Percentiles rank a stretch among this genome's conserved stretches.
These are phyloP conservation scores for Zaprionus gabonicus DNA, from an alignment of 1,140 invertebrate genomes.

Conservation along the genomic window DNA sequence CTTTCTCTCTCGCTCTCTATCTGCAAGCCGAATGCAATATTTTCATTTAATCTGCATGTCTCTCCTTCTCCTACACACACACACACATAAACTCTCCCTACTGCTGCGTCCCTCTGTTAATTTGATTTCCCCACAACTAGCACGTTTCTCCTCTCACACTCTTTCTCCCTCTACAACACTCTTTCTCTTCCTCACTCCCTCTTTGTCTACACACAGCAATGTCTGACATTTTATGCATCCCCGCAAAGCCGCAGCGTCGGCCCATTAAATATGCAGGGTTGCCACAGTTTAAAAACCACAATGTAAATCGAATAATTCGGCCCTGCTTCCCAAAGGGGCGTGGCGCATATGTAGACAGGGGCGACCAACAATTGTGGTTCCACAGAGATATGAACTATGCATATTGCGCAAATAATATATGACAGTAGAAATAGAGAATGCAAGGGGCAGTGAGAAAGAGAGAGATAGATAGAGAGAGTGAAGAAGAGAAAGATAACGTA, in stretches of 20 bases:
- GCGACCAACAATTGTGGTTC: constrained; percentile 22
- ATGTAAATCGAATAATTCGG: constrained; percentile 36
- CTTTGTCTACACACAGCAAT: neutral
- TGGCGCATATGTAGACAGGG: neutral
- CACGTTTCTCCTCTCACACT: neutral
- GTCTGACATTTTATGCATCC: constrained; percentile 40
- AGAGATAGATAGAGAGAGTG: neutral
- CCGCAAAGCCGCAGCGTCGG: constrained; percentile 25
- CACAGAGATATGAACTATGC: constrained; percentile 9
- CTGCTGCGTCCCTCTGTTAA: constrained; percentile 20
- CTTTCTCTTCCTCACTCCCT: neutral
- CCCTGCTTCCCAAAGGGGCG: constrained; percentile 7
- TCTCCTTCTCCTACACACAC: neutral
- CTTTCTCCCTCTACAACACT: neutral
- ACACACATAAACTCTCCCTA: neutral
- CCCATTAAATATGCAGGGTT: constrained; percentile 47
- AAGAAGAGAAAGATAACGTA: neutral
- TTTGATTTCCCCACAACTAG: constrained; percentile 35
- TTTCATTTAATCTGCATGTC: constrained; percentile 31
- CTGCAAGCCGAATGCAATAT: constrained; percentile 17
- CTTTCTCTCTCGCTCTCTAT: neutral
- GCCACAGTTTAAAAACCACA: constrained; percentile 41
- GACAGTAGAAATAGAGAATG: neutral
- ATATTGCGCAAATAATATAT: constrained; percentile 1
- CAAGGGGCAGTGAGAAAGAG: neutral